Evolutionary conservation across 2,113 vertebrate species (phyloP), one percentile per base, ranked within the genome.

Genomic region (Mellivora capensis): DNA sequence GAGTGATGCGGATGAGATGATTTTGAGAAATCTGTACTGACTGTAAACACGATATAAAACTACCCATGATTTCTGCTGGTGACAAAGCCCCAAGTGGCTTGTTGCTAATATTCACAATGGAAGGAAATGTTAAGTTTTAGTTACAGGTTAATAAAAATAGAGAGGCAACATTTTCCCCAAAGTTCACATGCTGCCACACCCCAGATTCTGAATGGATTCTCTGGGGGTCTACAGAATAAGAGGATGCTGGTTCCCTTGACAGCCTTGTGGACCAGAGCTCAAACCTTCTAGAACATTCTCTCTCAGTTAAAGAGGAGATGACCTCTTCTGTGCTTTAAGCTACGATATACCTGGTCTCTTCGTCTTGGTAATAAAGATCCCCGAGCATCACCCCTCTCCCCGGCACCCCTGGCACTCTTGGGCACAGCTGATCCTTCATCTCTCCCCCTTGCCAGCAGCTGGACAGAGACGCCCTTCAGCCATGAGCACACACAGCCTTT

Each of bases 401-500:
- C 1, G 21, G 15, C 20, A 21, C 25, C 64, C 12, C 2, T 2
- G n/a, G 6, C 64, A 15, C 67, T 62, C 44, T 0, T 27, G 7
- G 64, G 52, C 44, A 34, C 6, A 31, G 39, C 54, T 7, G 17
- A 9, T 5, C 57, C 44, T 1, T 67, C 11, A 0, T 27, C 3
- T 23, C 64, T 71, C 14, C 64, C 86, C 39, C 11, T 15, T 52
- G 49, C 49, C 0, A 18, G 62, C 25, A 3, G 7, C 0, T 47
- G 44, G 42, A 17, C 27, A 0, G 7, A 72, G 86, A 62, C 23
- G 3, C 15, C 44, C 15, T 6, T 8, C 11, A 2, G 2, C 83
- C 11, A 7, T 1, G 0, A 4, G 49, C 0, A 9, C 47, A 6
- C 1, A 1, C 3, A 49, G 37, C 7, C 37, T 54, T 44, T 7